A percentile compares a stretch with the other conserved stretches of the same genome.
Evolutionary conservation across 2,888 invertebrate genomes (phyloP).

Genomic region (Ceramica pisi): DNA sequence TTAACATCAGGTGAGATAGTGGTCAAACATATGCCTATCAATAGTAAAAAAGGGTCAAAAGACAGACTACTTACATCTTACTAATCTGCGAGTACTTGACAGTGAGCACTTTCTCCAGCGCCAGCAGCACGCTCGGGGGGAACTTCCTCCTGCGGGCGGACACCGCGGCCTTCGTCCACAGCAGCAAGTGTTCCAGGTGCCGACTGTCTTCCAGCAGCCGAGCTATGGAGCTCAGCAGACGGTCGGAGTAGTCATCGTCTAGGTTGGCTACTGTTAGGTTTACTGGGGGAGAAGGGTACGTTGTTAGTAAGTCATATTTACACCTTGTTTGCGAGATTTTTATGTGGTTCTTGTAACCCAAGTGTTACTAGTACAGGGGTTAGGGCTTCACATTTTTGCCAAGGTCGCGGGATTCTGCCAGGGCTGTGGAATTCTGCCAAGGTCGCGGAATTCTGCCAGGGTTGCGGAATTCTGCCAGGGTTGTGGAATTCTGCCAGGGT

Average conservation of each 20-base stretch:
- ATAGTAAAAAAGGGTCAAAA: background rate
- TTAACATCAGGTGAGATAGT: too few species aligned
- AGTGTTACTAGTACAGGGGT: too few species aligned
- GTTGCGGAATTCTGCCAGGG: too few species aligned
- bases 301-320: too few species aligned
- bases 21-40: too few species aligned
- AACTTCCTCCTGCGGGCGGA: constrained; percentile 92
- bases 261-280: constrained; percentile 93
- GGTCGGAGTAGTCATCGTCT: constrained; percentile 94
- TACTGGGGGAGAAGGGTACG: constrained; percentile 90
- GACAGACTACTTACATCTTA: constrained; percentile 95
- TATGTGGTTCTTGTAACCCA: too few species aligned
- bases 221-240: constrained; percentile 93
- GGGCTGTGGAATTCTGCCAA: too few species aligned
- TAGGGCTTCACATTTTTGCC: too few species aligned
- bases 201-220: constrained; percentile 94
- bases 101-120: constrained; percentile 95
- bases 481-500: too few species aligned
- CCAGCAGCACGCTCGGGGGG: constrained; percentile 92
- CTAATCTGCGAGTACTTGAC: constrained; percentile 95
- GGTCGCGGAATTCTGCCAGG: too few species aligned
- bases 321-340: too few species aligned
- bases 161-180: constrained; percentile 94
- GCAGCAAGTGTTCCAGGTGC: constrained; percentile 97
- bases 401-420: too few species aligned